These are phyloP conservation scores for Porites rus DNA, from an alignment of 92 coral and sea anemone genomes.

Conservation along the genomic window DNA sequence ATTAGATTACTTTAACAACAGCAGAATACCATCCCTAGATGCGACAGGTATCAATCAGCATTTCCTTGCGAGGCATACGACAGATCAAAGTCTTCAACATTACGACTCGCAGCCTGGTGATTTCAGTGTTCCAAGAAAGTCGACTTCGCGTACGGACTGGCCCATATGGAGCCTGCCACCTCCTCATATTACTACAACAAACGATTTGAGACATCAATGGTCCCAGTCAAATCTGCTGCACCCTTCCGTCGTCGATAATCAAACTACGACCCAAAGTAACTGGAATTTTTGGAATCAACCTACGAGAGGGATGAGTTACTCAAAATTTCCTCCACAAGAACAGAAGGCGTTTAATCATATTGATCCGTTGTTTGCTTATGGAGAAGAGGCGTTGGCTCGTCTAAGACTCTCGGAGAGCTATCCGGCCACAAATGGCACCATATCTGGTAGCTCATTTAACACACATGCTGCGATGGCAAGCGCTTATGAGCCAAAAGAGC, in stretches of 20 bases:
- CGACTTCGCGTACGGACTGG: not conserved
- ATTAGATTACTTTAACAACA: not conserved
- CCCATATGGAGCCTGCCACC: not conserved
- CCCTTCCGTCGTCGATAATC: not conserved
- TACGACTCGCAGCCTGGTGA: not conserved
- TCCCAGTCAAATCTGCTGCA: not conserved
- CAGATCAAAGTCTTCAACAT: conserved; percentile 28
- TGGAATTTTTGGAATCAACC: conserved; percentile 6
- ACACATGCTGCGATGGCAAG: not conserved
- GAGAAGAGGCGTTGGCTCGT: not conserved
- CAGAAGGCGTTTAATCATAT: not conserved
- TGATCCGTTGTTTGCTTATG: not conserved
- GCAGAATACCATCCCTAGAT: conserved; percentile 10
- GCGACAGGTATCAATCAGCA: conserved; percentile 20
- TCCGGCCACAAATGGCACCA: not conserved
- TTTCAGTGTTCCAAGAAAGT: not conserved
- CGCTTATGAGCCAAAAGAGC: not conserved
- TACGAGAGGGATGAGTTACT: not conserved
- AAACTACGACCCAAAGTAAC: not conserved
- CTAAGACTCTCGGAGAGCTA: too few relatives aligned
- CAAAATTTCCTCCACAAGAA: not conserved
- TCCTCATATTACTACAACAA: not conserved
- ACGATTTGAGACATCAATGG: not conserved
- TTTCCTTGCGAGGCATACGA: conserved; percentile 28
- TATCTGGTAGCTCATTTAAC: not conserved